Evolutionary conservation across 2,888 invertebrate species (phyloP), one percentile per base, ranked within the genome.

Genomic region (Aplocera efformata): DNA sequence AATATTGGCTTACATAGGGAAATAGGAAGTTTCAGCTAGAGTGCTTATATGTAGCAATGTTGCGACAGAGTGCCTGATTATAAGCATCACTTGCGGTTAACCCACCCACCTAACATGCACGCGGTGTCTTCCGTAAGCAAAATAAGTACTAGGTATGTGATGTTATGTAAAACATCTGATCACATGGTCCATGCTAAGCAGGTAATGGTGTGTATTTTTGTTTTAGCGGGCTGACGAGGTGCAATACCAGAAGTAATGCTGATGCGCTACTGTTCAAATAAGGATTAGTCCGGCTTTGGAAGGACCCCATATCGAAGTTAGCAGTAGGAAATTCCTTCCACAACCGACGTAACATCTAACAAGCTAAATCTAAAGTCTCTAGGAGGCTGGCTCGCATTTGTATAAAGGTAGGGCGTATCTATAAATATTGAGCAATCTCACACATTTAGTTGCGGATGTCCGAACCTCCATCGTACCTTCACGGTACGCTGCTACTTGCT

Each of bases 401-500:
- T 2, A n/a, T n/a, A 3, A 17, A 17, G 13, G 13, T 17, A 3
- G 13, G 5, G 2, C 13, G 13, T 17, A 17, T 48, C 48, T 49
- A 49, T 50, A 43, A 34, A 30, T 48, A 35, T 56, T 45, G 45
- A 29, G 53, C 60, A 56, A 56, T 32, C 34, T 6, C 23, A 39
- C 23, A 39, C 36, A 36, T 40, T 45, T 32, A 39, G 47, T 53
- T 32, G 46, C 56, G 53, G 57, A 66, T 58, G 60, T 63, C 57
- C 53, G 52, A 52, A 50, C 54, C 58, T 57, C 64, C 63, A 58
- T 56, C 55, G 75, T 79, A 68, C 73, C 76, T 73, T 80, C 74
- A 77, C 79, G 80, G 75, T 68, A 67, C 60, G 64, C 37, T 56
- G 64, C 65, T 32, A 43, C 46, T 81, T 82, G 64, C 83, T 74